Conservation (phyloP, 1,140 invertebrate genomes). For the Thaumatotibia leucotreta region DNA sequence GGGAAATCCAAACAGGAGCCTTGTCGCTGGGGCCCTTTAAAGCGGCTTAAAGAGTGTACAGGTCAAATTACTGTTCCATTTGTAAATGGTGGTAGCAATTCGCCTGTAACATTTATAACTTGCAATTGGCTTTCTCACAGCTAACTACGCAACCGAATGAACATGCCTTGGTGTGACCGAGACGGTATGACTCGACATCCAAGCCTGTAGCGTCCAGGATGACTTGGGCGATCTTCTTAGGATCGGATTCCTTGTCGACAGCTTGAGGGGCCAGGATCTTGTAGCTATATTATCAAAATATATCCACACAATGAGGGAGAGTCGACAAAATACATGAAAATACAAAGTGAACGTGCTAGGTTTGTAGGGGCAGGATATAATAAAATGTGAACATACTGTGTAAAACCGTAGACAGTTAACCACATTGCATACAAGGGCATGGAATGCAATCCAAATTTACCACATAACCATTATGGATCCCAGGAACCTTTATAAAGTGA, state of each 20-base stretch:
- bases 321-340: slow-evolving; percentile 21
- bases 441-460: neutral
- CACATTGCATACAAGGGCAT: slow-evolving; percentile 4
- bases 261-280: slow-evolving; percentile 93
- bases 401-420: neutral
- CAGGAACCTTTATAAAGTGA: neutral
- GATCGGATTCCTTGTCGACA: slow-evolving; percentile 86
- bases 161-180: slow-evolving; percentile 98
- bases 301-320: slow-evolving; percentile 62
- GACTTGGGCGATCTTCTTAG: slow-evolving; percentile 88
- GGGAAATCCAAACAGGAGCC: slow-evolving; percentile 51
- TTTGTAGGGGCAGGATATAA: neutral
- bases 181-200: slow-evolving; percentile 92
- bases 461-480: neutral
- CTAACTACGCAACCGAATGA: slow-evolving; percentile 54
- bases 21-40: slow-evolving; percentile 54
- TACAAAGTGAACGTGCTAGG: neutral
- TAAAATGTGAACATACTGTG: neutral
- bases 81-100: slow-evolving; percentile 42
- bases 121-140: slow-evolving; percentile 38
- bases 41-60: slow-evolving; percentile 40
- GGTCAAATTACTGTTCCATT: slow-evolving; percentile 47
- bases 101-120: slow-evolving; percentile 40
- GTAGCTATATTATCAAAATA: slow-evolving; percentile 84
- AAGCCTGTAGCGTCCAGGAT: slow-evolving; percentile 89